Conservation (phyloP, 2,797 vertebrate genomes). For the Pogoniulus pusillus region DNA sequence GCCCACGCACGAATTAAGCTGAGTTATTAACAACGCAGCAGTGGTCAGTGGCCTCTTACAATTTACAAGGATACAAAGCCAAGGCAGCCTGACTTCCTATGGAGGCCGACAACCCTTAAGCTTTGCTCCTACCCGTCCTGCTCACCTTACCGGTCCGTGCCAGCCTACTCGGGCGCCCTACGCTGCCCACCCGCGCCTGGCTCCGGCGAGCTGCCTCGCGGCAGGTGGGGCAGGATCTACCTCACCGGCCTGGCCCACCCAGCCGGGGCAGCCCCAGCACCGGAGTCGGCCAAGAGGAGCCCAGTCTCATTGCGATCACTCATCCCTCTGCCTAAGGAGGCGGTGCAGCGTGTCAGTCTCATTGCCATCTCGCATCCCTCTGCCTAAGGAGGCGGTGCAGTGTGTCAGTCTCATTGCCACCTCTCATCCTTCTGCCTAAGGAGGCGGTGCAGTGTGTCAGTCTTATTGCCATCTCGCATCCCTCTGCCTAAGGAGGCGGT, state of each 20-base stretch:
- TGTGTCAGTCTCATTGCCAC: too few relatives aligned
- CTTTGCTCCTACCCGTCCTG: not conserved
- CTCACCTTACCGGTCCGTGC: not conserved
- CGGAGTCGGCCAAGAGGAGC: too few relatives aligned
- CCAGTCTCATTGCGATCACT: too few relatives aligned
- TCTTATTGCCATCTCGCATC: too few relatives aligned
- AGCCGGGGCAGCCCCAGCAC: rapidly evolving
- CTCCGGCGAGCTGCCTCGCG: not conserved
- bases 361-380: too few relatives aligned
- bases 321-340: too few relatives aligned
- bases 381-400: too few relatives aligned
- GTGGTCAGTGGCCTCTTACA: rapidly evolving
- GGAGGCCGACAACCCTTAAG: not conserved
- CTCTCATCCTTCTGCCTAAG: too few relatives aligned
- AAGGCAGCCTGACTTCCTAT: rapidly evolving
- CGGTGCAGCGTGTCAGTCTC: too few relatives aligned
- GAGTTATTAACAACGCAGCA: not conserved
- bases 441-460: too few relatives aligned
- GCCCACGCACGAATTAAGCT: rapidly evolving
- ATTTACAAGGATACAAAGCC: rapidly evolving
- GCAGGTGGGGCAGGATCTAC: rapidly evolving
- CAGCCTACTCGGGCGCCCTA: not conserved
- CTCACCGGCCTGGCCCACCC: rapidly evolving
- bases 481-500: too few relatives aligned
- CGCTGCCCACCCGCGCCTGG: too few relatives aligned